Conservation (phyloP, 1,140 invertebrate species). For the Archivesica marissinica region DNA sequence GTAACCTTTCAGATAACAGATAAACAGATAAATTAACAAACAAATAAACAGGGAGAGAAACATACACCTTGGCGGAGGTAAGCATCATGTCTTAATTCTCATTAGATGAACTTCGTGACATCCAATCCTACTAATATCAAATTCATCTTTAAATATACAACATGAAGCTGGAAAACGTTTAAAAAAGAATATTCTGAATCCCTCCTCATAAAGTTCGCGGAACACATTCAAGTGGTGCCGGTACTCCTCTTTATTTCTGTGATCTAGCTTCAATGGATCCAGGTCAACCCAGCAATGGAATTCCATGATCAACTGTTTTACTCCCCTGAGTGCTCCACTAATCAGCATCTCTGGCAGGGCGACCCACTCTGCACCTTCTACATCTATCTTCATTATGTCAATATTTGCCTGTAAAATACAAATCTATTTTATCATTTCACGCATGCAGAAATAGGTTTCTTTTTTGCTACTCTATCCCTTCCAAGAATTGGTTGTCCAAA, state of each 20-base stretch:
- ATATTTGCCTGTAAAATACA: slow-evolving; percentile 34
- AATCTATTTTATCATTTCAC: neutral
- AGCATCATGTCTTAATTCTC: too few species aligned
- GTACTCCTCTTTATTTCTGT: slow-evolving; percentile 32
- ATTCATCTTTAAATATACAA: slow-evolving; percentile 38
- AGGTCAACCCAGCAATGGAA: slow-evolving; percentile 51
- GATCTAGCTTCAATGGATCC: neutral
- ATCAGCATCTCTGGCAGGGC: slow-evolving; percentile 36
- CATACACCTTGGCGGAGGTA: too few species aligned
- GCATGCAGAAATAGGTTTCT: too few species aligned
- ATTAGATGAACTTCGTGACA: slow-evolving; percentile 49
- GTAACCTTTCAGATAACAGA: too few species aligned
- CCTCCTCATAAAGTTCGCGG: slow-evolving; percentile 25
- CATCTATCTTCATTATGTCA: slow-evolving; percentile 42
- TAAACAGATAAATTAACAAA: too few species aligned
- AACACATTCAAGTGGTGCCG: slow-evolving; percentile 31
- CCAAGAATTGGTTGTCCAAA: too few species aligned
- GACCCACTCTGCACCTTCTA: slow-evolving; percentile 39
- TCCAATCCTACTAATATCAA: neutral
- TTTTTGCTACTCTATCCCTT: too few species aligned
- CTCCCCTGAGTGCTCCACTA: slow-evolving; percentile 14
- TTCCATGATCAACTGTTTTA: slow-evolving; percentile 49
- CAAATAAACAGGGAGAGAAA: too few species aligned
- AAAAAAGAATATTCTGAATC: slow-evolving; percentile 46
- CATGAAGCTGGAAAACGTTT: slow-evolving; percentile 37